These are phyloP conservation scores for Scophthalmus maximus DNA, from an alignment of 2,113 vertebrate genomes.

Conservation along the genomic window DNA sequence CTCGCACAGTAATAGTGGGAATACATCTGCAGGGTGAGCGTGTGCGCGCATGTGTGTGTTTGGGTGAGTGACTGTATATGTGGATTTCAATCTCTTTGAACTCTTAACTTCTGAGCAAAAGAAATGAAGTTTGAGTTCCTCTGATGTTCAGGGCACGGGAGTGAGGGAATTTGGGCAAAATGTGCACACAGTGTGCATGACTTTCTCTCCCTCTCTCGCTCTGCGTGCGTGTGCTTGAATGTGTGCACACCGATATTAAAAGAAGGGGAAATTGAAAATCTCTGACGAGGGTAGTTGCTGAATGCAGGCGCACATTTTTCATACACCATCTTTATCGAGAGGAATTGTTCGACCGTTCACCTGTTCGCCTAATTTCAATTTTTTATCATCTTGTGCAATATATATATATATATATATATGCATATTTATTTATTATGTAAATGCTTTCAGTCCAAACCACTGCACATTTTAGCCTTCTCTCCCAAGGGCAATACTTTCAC, in stretches of 20 bases:
- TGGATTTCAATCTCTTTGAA: slow-evolving; percentile 72
- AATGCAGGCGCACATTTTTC: no score
- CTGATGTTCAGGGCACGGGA: slow-evolving; percentile 57
- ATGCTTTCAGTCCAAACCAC: no score
- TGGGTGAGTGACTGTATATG: slow-evolving; percentile 49
- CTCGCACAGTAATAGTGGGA: slow-evolving; percentile 74
- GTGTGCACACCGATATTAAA: slow-evolving; percentile 16
- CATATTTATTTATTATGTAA: no score
- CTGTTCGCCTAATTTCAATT: no score
- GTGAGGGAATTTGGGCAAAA: slow-evolving; percentile 26
- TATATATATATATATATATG: no score
- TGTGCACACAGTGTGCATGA: neutral
- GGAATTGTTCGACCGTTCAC: no score
- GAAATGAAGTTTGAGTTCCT: slow-evolving; percentile 52
- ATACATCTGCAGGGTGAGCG: slow-evolving; percentile 73
- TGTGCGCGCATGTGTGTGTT: slow-evolving; percentile 38
- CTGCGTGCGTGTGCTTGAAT: neutral
- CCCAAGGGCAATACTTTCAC: no score
- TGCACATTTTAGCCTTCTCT: no score
- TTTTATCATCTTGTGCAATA: no score
- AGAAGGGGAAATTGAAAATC: slow-evolving; percentile 39
- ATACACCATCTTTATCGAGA: no score
- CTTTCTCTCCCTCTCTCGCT: neutral
- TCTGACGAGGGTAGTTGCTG: slow-evolving; percentile 7
- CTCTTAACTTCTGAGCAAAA: slow-evolving; percentile 55